These are phyloP conservation scores for Drosophila seclusa DNA, from an alignment of 2,888 invertebrate species.

Conservation along the genomic window DNA sequence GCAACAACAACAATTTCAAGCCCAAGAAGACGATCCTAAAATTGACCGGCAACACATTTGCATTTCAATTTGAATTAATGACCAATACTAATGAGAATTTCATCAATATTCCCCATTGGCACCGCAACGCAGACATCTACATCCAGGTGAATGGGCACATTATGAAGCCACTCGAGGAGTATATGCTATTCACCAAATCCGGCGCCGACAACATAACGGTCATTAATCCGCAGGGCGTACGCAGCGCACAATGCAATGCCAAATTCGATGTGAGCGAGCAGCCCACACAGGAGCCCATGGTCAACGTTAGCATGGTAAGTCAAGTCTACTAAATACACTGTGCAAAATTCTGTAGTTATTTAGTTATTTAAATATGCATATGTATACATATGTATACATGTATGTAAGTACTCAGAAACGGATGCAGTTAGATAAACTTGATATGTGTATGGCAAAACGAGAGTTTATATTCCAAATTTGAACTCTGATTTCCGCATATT, in stretches of 20 bases:
- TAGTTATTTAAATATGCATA: no score
- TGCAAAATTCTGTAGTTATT: background rate
- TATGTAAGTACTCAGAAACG: no score
- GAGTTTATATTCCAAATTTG: background rate
- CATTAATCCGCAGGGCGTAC: conserved; percentile 93
- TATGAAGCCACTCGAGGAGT: conserved; percentile 96
- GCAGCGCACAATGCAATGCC: conserved; percentile 93
- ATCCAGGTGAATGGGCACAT: conserved; percentile 92
- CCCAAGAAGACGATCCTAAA: conserved; percentile 19
- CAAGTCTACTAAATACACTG: background rate
- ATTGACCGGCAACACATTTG: conserved; percentile 56
- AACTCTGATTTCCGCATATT: background rate
- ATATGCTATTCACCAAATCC: conserved; percentile 95
- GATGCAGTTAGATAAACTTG: background rate
- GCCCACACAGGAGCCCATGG: conserved; percentile 86
- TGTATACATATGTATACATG: no score
- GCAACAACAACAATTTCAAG: conserved; percentile 10
- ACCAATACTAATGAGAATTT: conserved; percentile 78
- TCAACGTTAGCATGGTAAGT: conserved; percentile 87
- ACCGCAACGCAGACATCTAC: conserved; percentile 89
- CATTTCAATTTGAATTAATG: conserved; percentile 81
- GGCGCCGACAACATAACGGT: conserved; percentile 94
- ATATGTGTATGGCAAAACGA: background rate
- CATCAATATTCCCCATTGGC: conserved; percentile 43
- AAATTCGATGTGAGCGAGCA: conserved; percentile 89